phyloP scores from a whole-genome alignment of 2,888 invertebrate genomes.

The Lucinisca nassula region DNA sequence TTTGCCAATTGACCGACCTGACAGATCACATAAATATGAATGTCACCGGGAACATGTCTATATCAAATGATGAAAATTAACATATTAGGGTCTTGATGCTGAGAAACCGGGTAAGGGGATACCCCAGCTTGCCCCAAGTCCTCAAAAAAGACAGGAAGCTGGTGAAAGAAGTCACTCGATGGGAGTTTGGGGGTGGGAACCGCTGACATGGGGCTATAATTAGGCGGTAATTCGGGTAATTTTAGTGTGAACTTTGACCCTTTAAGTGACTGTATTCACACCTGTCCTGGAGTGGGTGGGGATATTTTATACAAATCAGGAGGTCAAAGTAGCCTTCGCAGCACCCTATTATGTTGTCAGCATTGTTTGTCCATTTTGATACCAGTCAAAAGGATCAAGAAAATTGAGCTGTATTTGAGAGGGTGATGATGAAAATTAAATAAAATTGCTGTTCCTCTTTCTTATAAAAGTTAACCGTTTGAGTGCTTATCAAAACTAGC shows the following conservation, averaged over 20 bases:
- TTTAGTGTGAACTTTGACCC: constrained; percentile 31
- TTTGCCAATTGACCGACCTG: not conserved
- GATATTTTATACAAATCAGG: constrained; percentile 17
- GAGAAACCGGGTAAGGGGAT: not conserved
- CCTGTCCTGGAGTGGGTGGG: constrained; percentile 9
- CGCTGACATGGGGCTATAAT: constrained; percentile 18
- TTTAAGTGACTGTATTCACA: constrained; percentile 6
- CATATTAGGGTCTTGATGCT: not conserved
- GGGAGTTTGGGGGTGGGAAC: constrained; percentile 10
- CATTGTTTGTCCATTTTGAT: not conserved
- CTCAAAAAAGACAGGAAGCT: not conserved
- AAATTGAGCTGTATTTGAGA: not conserved
- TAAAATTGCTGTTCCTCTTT: not conserved
- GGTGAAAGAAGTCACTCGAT: not conserved
- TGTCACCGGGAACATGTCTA: not conserved
- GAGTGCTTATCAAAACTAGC: too few relatives aligned
- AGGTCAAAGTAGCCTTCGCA: not conserved
- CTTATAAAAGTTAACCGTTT: not conserved
- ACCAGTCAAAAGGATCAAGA: not conserved
- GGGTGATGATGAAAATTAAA: not conserved
- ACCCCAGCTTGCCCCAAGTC: not conserved
- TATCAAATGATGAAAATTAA: constrained; percentile 7
- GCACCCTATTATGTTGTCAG: not conserved
- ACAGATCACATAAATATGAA: constrained; percentile 8
- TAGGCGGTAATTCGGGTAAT: constrained; percentile 28